phyloP scores from a whole-genome alignment of 2,113 vertebrate genomes.

The Cynoglossus semilaevis region DNA sequence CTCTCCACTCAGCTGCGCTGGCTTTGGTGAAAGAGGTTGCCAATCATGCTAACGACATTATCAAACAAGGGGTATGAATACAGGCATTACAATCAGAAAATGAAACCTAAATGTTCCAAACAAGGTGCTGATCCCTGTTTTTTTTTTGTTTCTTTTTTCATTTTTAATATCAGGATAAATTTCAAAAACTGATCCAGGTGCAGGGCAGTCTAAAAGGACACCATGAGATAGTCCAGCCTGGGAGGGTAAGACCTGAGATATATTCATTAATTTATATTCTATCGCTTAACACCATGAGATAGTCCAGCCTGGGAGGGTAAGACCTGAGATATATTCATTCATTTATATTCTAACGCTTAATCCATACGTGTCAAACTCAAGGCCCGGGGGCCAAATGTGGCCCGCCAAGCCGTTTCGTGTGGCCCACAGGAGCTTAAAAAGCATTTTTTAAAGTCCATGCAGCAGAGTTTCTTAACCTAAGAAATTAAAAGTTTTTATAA shows the following conservation, averaged over 20 bases:
- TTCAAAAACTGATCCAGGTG: slow-evolving; percentile 95
- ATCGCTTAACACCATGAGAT: slow-evolving; percentile 93
- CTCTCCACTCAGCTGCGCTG: slow-evolving; percentile 82
- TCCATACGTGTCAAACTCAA: no score
- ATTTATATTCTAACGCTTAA: no score
- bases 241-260: slow-evolving; percentile 79
- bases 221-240: slow-evolving; percentile 93
- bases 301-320: slow-evolving; percentile 92
- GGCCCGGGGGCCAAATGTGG: no score
- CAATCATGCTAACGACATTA: slow-evolving; percentile 94
- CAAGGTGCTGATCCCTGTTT: slow-evolving; percentile 2
- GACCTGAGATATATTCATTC: no score
- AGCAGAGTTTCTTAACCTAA: no score
- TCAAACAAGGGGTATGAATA: slow-evolving; percentile 91
- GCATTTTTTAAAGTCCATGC: no score
- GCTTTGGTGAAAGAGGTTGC: slow-evolving; percentile 91
- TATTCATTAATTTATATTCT: no score
- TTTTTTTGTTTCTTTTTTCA: neutral
- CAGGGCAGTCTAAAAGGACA: slow-evolving; percentile 90
- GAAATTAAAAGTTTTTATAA: no score
- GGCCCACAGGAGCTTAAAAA: no score
- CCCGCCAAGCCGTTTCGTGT: no score
- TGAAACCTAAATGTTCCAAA: neutral
- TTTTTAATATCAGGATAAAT: slow-evolving; percentile 85
- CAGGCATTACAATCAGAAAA: no score